Percentiles rank a stretch among this genome's conserved stretches.
These are phyloP conservation scores for Alouatta caraya DNA, from an alignment of 2,797 vertebrate genomes.

Conservation along the genomic window DNA sequence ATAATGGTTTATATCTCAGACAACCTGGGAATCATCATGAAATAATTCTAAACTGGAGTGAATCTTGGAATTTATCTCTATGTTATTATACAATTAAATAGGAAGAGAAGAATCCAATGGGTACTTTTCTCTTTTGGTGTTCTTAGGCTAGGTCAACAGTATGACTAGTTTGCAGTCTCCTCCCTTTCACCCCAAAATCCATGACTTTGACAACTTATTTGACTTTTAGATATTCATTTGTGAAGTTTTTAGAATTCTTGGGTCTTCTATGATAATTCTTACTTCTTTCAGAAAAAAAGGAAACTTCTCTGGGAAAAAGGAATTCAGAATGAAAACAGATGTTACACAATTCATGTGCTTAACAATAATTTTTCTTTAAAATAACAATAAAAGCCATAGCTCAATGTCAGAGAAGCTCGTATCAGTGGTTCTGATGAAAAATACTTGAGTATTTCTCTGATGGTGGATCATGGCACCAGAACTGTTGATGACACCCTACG, in stretches of 20 bases:
- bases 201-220: conserved; percentile 29
- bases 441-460: conserved; percentile 56
- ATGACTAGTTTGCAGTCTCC: not conserved
- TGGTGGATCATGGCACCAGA: not conserved
- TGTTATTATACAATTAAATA: not conserved
- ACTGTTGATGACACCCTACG: conserved; percentile 1
- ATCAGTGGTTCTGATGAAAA: conserved; percentile 64
- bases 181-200: not conserved
- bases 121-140: not conserved
- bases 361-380: conserved; percentile 73
- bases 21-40: not conserved
- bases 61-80: conserved; percentile 9
- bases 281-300: not conserved
- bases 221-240: not conserved
- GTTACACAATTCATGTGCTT: conserved; percentile 69
- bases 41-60: not conserved
- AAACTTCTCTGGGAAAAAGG: conserved; percentile 64
- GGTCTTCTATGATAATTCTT: conserved; percentile 46
- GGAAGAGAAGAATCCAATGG: not conserved
- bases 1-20: not conserved
- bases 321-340: conserved; percentile 79
- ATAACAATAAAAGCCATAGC: conserved; percentile 60
- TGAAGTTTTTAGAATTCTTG: conserved; percentile 58
- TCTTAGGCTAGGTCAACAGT: not conserved
- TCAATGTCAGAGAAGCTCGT: conserved; percentile 38